Base-by-base conservation (phyloP, 64 coral and sea anemone genomes). In the Pocillopora damicornis region DNA sequence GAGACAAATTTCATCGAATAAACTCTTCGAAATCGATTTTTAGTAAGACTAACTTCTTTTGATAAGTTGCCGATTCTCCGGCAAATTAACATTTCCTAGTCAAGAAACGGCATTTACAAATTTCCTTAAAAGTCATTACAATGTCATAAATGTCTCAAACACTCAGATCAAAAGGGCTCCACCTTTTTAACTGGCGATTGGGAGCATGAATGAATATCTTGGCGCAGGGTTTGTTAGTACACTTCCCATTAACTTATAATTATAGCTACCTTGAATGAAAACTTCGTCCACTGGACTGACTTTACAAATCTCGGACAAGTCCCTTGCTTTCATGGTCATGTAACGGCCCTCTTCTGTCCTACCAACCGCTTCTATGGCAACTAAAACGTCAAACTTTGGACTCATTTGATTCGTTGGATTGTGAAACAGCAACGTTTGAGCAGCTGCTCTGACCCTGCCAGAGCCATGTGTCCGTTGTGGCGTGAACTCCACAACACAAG, bases 271-370 rank as follows among this genome's bases (percentile, higher is more conserved):
- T 91, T 87, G 90, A 71, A 91, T 68, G 35, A 96, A 96, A 11
- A 96, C 87, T 81, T 96, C 94, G 87, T 96, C 94, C 26, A 96
- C 88, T 58, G 91, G 88, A 64, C 88, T 93, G 13, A 77, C 75
- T 76, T 74, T 87, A 90, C 94, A 96, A 14, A 89, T 10, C 15
- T 87, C 76, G 35, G 87, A 87, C 56, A 96, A 67, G n/a, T 96
- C 88, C 61, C 16, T 60, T 1, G 58, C 91, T 63, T 92, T 90
- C 94, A 96, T 96, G 2, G 94, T 87, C 37, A 63, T 93, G 61
- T 93, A 96, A 61, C 25, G 57, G 5, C 91, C 91, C 16, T 89
- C 63, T 20, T 73, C 72, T 73, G 72, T 75, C 65, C 75, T 75
- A 20, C 91, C 74, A 78, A 78, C 65, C 18, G 94, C 94, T 57